Evolutionary conservation across 2,888 invertebrate genomes (phyloP).

Genomic region (Lottia gigantea): DNA sequence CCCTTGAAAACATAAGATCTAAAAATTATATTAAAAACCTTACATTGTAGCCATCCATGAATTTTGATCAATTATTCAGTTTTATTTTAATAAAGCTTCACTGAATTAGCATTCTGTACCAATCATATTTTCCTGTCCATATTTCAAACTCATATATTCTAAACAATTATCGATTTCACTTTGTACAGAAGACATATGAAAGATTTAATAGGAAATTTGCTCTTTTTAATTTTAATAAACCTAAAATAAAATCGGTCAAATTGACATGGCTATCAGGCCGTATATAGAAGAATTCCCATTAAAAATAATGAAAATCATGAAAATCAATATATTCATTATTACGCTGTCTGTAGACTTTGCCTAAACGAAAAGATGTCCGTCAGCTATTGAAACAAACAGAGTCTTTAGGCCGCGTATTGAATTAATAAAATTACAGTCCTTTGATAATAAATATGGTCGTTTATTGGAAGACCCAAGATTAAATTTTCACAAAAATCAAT

Average conservation of each 20-base stretch:
- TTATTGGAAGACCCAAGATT: conserved; percentile 10
- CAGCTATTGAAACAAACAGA: conserved; percentile 11
- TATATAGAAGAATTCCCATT: conserved; percentile 11
- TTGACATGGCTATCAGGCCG: neutral
- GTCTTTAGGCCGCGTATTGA: conserved; percentile 9
- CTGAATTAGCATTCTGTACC: no score
- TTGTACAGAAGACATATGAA: no score
- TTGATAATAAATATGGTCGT: conserved; percentile 10
- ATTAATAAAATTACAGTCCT: conserved; percentile 9
- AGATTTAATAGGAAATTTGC: no score
- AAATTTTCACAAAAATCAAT: conserved; percentile 11
- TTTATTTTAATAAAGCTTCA: no score
- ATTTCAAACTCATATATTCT: no score
- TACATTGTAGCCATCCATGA: no score
- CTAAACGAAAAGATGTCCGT: conserved; percentile 8
- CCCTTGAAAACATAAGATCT: no score
- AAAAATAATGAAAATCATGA: conserved; percentile 10
- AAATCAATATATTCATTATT: conserved; percentile 11
- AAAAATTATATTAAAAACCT: no score
- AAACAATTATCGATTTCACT: no score
- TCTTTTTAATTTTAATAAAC: conserved; percentile 1
- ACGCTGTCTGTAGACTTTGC: conserved; percentile 10
- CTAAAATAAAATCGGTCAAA: conserved; percentile 6
- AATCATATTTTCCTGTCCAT: no score
- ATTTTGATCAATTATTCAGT: no score